phyloP scores from a whole-genome alignment of 2,113 vertebrate species.

The Mystacornis crossleyi region DNA sequence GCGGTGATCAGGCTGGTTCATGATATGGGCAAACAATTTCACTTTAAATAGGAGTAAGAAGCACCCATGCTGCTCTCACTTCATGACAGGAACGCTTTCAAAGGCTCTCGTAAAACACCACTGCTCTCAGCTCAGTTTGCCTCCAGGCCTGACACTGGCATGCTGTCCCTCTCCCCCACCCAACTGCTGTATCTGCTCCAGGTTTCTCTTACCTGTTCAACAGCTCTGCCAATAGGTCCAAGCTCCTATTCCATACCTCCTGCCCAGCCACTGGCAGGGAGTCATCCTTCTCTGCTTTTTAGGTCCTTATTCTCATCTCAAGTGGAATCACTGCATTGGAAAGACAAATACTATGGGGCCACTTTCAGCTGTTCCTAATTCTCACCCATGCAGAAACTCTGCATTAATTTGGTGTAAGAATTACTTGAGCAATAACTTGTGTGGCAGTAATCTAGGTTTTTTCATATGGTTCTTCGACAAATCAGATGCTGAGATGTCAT shows the following conservation, averaged over 20 bases:
- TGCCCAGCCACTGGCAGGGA: neutral
- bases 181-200: neutral
- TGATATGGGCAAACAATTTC: neutral
- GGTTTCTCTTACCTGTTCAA: neutral
- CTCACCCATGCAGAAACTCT: neutral
- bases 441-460: neutral
- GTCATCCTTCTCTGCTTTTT: neutral
- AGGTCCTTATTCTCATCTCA: neutral
- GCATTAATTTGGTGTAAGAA: neutral
- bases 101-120: accelerated
- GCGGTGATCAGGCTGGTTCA: neutral
- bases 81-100: neutral
- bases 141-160: neutral
- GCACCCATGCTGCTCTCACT: neutral
- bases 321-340: neutral
- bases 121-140: neutral
- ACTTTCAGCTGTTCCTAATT: neutral
- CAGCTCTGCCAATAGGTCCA: neutral
- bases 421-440: neutral
- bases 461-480: neutral
- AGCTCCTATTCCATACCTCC: neutral
- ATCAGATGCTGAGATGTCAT: neutral
- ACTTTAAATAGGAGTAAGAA: neutral
- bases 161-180: neutral
- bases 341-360: neutral